Base-by-base conservation (phyloP, 2,888 invertebrate genomes). In the Plebejus argus region DNA sequence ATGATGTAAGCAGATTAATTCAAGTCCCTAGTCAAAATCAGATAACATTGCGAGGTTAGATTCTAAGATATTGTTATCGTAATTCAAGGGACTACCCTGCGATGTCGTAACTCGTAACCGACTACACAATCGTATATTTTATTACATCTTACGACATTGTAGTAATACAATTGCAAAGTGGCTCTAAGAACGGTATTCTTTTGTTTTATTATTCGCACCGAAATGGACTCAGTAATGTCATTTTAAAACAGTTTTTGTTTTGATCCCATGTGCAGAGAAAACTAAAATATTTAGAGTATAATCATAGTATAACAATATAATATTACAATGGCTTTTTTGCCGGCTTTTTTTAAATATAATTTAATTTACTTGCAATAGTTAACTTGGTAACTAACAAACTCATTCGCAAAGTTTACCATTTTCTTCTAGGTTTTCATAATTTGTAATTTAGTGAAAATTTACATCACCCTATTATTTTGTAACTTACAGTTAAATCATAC, bases 21-120 rank as follows among this genome's bases (percentile, higher is more conserved):
- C 71, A 45, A 71, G 10, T n/a, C n/a, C 35, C 10, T 39, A 5
- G 20, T 45, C 72, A 72, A 45, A 72, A 72, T 39, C 71, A 53
- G 53, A 23, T 45, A 74, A 28, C 18, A 35, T 28, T 56, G 20
- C 77, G 20, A 77, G 77, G 77, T 45, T 58, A 58, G 70, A 53
- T 20, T 28, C 58, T 35, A 77, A 76, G 66, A 28, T 18, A 72
- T 72, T 72, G 61, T 72, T 72, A 77, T 77, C 72, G 39, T 77
- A 71, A 71, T 61, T 77, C 77, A 72, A 77, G 72, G 77, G 77
- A 74, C 28, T 74, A 49, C 74, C 23, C 49, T 74, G 28, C 28
- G 45, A 45, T 74, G 74, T 74, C 49, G 49, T 72, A 72, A 72
- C n/a, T n/a, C n/a, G n/a, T n/a, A n/a, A n/a, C n/a, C 15, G 20